Evolutionary conservation across 2,113 vertebrate species (phyloP), one percentile per base, ranked within the genome.

Genomic region (Oryzias javanicus): DNA sequence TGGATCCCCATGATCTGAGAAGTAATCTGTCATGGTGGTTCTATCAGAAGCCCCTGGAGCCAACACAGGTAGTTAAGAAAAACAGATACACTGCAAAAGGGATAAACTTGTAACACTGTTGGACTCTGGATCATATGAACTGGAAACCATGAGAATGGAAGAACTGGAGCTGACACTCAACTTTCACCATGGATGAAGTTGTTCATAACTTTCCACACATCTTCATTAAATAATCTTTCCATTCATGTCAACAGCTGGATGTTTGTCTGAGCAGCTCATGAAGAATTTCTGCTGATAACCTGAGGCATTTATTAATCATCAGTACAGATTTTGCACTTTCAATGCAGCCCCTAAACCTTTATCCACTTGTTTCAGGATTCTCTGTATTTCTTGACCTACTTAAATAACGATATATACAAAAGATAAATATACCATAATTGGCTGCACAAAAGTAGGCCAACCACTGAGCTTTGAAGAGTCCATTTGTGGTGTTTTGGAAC

Each of bases 361-460:
- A 52, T 52, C 68, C 44, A 20, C 42, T 64, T 74, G 29, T 70
- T 82, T 65, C 76, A 63, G 71, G 14, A 64, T 70, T 72, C 68
- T 49, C 51, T n/a, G 2, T 42, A 27, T 79, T 72, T 80, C 70
- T 77, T 87, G 84, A 76, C 74, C 84, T 67, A 82, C 64, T 88
- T 87, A 65, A 72, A 27, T 1, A 61, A 83, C 69, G 70, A 62
- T 84, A 80, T 50, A 70, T 74, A 74, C 70, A 75, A 76, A 72
- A 58, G 61, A 54, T 48, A 81, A 64, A 83, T 50, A 64, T 66
- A 59, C 53, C 52, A 65, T 89, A 86, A 86, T 80, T 83, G 64
- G 77, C 51, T 69, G 55, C 67, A 56, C 47, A 75, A 72, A 89
- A 89, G 56, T 85, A 72, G 87, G 84, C 83, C 81, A 74, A 59